Base-by-base conservation (phyloP, 2,888 invertebrate genomes). In the Pogonocherus hispidulus region DNA sequence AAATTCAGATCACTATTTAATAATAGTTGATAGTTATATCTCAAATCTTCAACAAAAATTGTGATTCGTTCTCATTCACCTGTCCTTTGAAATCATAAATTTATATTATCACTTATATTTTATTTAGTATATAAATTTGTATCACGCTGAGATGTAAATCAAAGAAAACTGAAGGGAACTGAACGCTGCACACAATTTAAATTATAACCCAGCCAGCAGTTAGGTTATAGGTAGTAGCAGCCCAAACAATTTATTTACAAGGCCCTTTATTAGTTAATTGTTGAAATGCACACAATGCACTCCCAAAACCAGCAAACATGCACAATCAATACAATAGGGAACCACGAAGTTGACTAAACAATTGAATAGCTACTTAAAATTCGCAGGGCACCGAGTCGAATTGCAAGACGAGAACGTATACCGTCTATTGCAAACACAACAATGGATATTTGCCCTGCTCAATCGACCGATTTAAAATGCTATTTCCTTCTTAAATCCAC, bases 401-500 rank as follows among this genome's bases (percentile, higher is more conserved):
- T 79, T 78, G 78, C 76, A 72, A 74, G 77, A 74, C 70, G 76
- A 47, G 74, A 76, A 76, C 76, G 76, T 78, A 77, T 78, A 79
- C 78, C 77, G 76, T 76, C 71, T 72, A 76, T 76, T 75, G 70
- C 73, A 51, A 75, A 76, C 74, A 72, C 67, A 78, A 82, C 81
- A 82, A 81, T 81, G 76, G 76, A 75, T 78, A 79, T 82, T 82
- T 80, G 79, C 74, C 72, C 70, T 80, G 80, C 70, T 80, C 80
- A 82, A 83, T 82, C 81, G 80, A 76, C 78, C 76, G 78, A 72
- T 76, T 74, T 76, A 76, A 78, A 80, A 79, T 75, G 78, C 76
- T 71, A 78, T 80, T 83, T 83, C 81, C 82, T 80, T 82, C 83
- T 82, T 79, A 80, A 80, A 80, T 79, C 77, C 70, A 74, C 74